Conservation (phyloP, 1,140 invertebrate genomes). For the Aplysia californica region DNA sequence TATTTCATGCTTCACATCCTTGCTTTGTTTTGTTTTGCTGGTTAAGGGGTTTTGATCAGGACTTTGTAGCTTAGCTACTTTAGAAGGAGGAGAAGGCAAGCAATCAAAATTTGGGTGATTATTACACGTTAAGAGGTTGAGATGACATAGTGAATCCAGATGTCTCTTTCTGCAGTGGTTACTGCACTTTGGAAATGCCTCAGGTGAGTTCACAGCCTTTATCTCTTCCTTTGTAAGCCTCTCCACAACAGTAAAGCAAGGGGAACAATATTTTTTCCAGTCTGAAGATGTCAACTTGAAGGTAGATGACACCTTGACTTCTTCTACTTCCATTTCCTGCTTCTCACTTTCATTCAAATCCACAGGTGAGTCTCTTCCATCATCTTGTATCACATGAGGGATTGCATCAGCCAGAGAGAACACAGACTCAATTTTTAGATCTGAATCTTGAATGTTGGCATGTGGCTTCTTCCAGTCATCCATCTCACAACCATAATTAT, state of each 20-base stretch:
- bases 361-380: not conserved
- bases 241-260: too few relatives aligned
- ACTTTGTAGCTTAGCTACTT: not conserved
- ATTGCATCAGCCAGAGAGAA: not conserved
- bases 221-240: too few relatives aligned
- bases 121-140: constrained; percentile 1
- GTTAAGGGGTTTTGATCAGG: too few relatives aligned
- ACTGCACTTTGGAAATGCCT: constrained; percentile 10
- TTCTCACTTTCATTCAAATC: not conserved
- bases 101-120: not conserved
- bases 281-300: not conserved
- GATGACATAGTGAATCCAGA: constrained; percentile 5
- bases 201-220: not conserved
- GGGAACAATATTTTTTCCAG: not conserved
- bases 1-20: not conserved
- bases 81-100: not conserved
- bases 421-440: constrained; percentile 10
- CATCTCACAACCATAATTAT: not conserved
- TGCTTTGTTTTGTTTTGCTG: not conserved
- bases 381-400: too few relatives aligned
- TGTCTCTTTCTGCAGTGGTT: constrained; percentile 14
- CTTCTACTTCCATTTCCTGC: not conserved
- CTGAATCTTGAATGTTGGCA: too few relatives aligned
- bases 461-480: too few relatives aligned
- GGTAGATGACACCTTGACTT: not conserved